These are phyloP conservation scores for Drosophila bocqueti DNA, from an alignment of 1,140 invertebrate species.

Conservation along the genomic window DNA sequence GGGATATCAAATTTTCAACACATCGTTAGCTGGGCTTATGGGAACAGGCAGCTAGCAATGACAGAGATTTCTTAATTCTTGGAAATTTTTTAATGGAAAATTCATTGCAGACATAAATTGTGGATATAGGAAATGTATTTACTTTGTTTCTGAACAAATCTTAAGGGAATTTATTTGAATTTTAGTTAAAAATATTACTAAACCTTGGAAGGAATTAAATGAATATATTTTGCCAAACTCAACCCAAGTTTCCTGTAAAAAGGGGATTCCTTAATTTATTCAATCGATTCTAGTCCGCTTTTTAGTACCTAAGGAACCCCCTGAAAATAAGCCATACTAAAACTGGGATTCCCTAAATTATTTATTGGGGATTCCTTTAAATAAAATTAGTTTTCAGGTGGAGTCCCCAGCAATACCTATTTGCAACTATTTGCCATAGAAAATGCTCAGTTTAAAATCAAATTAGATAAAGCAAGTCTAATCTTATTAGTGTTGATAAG, in stretches of 20 bases:
- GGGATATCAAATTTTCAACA: slow-evolving; percentile 63
- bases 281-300: too few species aligned
- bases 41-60: not conserved
- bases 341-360: not conserved
- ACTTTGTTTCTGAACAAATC: not conserved
- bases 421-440: not conserved
- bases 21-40: slow-evolving; percentile 56
- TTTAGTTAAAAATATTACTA: too few species aligned
- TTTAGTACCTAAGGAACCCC: not conserved
- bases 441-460: not conserved
- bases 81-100: not conserved
- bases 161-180: not conserved
- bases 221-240: not conserved
- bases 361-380: not conserved
- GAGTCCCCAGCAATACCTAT: not conserved
- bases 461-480: slow-evolving; percentile 8
- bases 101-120: not conserved
- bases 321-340: not conserved
- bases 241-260: not conserved
- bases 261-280: not conserved
- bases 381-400: not conserved
- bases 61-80: slow-evolving; percentile 11
- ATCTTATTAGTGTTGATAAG: slow-evolving; percentile 27
- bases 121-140: not conserved
- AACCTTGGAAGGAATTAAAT: not conserved